Percentiles rank a stretch among this genome's conserved stretches.
Evolutionary conservation across 2,113 vertebrate genomes (phyloP).

Genomic region (Synchiropus splendidus): DNA sequence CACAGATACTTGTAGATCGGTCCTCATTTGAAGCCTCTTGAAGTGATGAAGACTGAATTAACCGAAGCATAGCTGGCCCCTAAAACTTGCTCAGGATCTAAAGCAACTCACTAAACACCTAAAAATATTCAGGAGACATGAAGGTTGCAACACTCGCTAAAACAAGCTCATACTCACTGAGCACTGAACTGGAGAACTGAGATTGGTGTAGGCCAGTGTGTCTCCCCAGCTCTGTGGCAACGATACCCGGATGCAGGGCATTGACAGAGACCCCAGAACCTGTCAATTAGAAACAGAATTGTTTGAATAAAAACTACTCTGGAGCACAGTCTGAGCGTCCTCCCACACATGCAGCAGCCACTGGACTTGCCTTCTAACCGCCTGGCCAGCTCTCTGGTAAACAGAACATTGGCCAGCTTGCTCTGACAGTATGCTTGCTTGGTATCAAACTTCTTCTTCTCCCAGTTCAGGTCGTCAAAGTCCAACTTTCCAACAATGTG

Average conservation of each 20-base stretch:
- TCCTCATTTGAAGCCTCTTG: too few relatives aligned
- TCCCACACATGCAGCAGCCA: slow-evolving; percentile 39
- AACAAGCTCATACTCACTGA: slow-evolving; percentile 62
- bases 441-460: slow-evolving; percentile 73
- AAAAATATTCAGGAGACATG: too few relatives aligned
- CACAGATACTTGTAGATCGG: too few relatives aligned
- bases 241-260: slow-evolving; percentile 75
- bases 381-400: slow-evolving; percentile 75
- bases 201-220: slow-evolving; percentile 77
- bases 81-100: too few relatives aligned
- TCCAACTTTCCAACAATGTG: slow-evolving; percentile 75
- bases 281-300: slow-evolving; percentile 34
- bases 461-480: slow-evolving; percentile 79
- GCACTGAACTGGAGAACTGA: slow-evolving; percentile 66
- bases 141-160: too few relatives aligned
- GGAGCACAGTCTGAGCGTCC: slow-evolving; percentile 27
- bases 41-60: too few relatives aligned
- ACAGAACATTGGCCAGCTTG: slow-evolving; percentile 78
- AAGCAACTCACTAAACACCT: too few relatives aligned
- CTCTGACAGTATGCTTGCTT: slow-evolving; percentile 84
- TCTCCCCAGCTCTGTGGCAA: slow-evolving; percentile 76
- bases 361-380: slow-evolving; percentile 68
- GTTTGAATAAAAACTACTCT: too few relatives aligned
- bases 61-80: too few relatives aligned
- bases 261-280: slow-evolving; percentile 75